Evolutionary conservation across 1,140 invertebrate species (phyloP).

Genomic region (Dinoponera quadriceps): DNA sequence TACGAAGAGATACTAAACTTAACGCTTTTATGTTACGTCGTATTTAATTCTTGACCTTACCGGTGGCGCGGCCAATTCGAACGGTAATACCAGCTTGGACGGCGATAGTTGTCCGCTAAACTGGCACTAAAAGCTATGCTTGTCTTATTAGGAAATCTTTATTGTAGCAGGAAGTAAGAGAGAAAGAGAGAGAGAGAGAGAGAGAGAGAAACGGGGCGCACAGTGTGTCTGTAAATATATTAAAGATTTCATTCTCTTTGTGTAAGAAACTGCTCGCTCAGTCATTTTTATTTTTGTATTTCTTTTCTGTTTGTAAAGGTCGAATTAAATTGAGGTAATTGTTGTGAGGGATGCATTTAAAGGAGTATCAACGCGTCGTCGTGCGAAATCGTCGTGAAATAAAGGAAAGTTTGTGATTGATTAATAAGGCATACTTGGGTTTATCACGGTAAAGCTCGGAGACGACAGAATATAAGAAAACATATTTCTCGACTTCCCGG

Average conservation of each 20-base stretch:
- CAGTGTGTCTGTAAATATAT: no score
- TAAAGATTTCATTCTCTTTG: no score
- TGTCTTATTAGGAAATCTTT: conserved; percentile 27
- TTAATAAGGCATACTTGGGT: conserved; percentile 30
- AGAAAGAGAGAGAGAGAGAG: not conserved
- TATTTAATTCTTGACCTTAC: conserved; percentile 28
- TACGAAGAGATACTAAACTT: conserved; percentile 12
- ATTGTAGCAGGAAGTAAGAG: not conserved
- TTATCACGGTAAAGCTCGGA: conserved; percentile 28
- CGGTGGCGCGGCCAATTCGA: not conserved
- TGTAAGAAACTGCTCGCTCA: no score
- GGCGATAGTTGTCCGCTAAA: conserved; percentile 20
- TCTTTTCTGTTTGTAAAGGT: not conserved
- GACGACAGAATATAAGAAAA: conserved; percentile 41
- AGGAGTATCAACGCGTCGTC: not conserved
- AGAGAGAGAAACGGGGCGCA: no score
- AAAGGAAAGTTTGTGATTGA: conserved; percentile 33
- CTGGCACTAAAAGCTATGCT: conserved; percentile 23
- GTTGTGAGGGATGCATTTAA: not conserved
- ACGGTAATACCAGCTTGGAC: not conserved
- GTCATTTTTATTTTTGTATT: not conserved
- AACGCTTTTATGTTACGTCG: conserved; percentile 42
- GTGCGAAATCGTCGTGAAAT: not conserved
- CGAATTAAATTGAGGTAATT: not conserved
- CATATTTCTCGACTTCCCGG: conserved; percentile 46